Base-by-base conservation (phyloP, 2,113 vertebrate species). In the Phrynosoma blainvillii region DNA sequence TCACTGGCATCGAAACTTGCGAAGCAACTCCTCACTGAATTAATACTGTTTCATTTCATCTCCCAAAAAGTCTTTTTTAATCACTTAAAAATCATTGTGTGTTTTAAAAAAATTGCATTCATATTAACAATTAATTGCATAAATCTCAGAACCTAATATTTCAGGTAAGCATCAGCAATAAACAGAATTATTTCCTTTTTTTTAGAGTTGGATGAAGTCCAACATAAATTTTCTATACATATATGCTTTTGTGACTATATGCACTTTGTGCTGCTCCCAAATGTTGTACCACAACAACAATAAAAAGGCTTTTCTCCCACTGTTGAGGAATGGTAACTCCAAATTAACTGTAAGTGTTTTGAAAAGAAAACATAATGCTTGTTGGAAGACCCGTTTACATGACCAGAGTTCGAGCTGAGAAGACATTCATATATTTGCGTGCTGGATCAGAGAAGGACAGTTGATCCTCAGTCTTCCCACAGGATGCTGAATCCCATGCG, bases 231-330 rank as follows among this genome's bases (percentile, higher is more conserved):
- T 80, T 84, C 75, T 75, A 86, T 79, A 86, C 75, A 86, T 91
- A 95, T 93, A 95, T 94, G 95, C 91, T 95, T 88, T 95, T 97
- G 94, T 96, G 94, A 94, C 95, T 96, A 96, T 97, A 97, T 95
- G 97, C 96, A 98, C 96, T 97, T 97, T 96, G 97, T 97, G 98
- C 98, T 96, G 97, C 97, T 98, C 98, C 98, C 97, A 97, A 98
- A 97, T 98, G 97, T 98, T 98, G 98, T 98, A 99, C 98, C 98
- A 98, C 97, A 98, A 98, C 97, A 98, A 98, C 98, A 96, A 97
- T 98, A 95, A 96, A 97, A 95, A 97, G 91, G 93, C 88, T 96
- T 94, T 96, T 96, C 95, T 96, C 94, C 94, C 96, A 95, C 18
- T 94, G 95, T 92, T 90, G 95, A 97, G 96, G 96, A 97, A 97